These are phyloP conservation scores for Hemitrygon akajei DNA, from an alignment of 2,797 vertebrate genomes.

Conservation along the genomic window DNA sequence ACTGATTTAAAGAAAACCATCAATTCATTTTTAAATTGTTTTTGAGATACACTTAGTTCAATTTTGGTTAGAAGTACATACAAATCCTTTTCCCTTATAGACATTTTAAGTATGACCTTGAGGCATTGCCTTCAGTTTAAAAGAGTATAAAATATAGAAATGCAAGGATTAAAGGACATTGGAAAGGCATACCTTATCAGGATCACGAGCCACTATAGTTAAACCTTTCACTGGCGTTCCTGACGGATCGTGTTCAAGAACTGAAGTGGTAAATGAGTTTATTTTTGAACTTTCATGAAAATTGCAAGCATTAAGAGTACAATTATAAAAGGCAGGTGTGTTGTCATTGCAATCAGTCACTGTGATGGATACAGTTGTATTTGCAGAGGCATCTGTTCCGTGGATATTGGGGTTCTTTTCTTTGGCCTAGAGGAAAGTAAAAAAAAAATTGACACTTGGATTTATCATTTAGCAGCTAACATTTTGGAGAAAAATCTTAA, in stretches of 20 bases:
- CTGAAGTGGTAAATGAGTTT: slow-evolving; percentile 56
- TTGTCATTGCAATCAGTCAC: slow-evolving; percentile 80
- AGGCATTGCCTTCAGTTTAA: background rate
- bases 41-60: background rate
- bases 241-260: slow-evolving; percentile 65
- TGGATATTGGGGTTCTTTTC: background rate
- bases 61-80: background rate
- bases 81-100: background rate
- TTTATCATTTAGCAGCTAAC: background rate
- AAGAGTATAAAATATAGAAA: background rate
- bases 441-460: background rate
- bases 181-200: slow-evolving; percentile 62
- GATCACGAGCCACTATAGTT: slow-evolving; percentile 66
- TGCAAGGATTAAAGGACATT: background rate
- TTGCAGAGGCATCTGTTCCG: slow-evolving; percentile 36
- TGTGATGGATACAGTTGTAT: slow-evolving; percentile 56
- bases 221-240: slow-evolving; percentile 58
- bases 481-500: background rate
- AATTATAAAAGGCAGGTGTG: slow-evolving; percentile 72
- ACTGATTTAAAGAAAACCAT: background rate
- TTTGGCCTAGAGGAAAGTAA: background rate
- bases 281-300: slow-evolving; percentile 42
- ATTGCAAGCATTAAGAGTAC: slow-evolving; percentile 55
- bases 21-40: background rate
- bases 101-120: background rate